Evolutionary conservation across 1,140 invertebrate species (phyloP).

Genomic region (Meteorus sp.): DNA sequence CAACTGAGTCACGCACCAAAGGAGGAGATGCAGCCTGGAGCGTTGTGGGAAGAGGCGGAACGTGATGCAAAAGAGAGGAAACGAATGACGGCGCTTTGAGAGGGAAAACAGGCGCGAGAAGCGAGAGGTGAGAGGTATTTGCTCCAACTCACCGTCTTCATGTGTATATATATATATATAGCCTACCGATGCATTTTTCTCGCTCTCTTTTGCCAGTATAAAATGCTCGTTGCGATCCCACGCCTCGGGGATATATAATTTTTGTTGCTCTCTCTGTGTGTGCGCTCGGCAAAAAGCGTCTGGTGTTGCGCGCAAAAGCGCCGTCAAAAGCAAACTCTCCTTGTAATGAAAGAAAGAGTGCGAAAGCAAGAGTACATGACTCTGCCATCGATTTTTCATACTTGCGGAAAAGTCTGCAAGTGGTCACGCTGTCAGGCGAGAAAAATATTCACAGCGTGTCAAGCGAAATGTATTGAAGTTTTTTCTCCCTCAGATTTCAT

Average conservation of each 20-base stretch:
- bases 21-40: conserved; percentile 25
- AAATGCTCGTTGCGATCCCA: conserved; percentile 6
- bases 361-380: too few relatives aligned
- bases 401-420: conserved; percentile 2
- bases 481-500: too few relatives aligned
- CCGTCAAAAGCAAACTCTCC: conserved; percentile 18
- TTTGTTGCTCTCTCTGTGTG: background rate
- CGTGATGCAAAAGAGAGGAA: background rate
- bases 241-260: conserved; percentile 5
- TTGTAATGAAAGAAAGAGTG: conserved; percentile 16
- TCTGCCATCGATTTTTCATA: conserved; percentile 17
- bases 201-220: background rate
- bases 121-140: background rate
- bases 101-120: background rate
- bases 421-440: too few relatives aligned
- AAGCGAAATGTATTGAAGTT: too few relatives aligned
- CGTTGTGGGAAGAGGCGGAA: background rate
- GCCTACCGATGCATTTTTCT: conserved; percentile 5
- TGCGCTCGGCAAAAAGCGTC: conserved; percentile 3
- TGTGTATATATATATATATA: too few relatives aligned
- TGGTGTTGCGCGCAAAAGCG: background rate
- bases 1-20: conserved; percentile 41
- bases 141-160: too few relatives aligned
- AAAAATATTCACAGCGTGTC: background rate
- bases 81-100: background rate